These are phyloP conservation scores for Muscina levida DNA, from an alignment of 2,888 invertebrate species.

Conservation along the genomic window DNA sequence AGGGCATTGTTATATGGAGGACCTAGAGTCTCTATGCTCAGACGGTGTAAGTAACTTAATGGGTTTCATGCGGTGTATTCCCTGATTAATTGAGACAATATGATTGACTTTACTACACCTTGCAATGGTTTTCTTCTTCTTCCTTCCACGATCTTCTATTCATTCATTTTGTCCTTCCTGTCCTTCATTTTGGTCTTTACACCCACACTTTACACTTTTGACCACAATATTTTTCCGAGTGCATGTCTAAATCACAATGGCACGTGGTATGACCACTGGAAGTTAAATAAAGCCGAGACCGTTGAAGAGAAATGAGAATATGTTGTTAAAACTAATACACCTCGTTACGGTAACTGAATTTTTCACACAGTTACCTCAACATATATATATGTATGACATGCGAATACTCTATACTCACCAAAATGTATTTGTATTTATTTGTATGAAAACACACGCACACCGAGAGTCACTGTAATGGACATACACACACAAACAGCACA, in stretches of 20 bases:
- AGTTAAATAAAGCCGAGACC: background rate
- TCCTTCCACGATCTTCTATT: too few species aligned
- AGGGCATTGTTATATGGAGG: too few species aligned
- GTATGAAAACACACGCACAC: background rate
- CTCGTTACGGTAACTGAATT: conserved; percentile 54
- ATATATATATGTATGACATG: background rate
- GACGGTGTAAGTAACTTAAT: too few species aligned
- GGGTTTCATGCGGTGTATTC: too few species aligned
- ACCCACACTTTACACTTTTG: too few species aligned
- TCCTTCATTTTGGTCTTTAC: too few species aligned
- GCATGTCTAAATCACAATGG: conserved; percentile 9
- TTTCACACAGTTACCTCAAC: conserved; percentile 17
- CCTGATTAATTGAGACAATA: too few species aligned
- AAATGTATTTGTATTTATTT: conserved; percentile 11
- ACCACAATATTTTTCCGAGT: conserved; percentile 10
- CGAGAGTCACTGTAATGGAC: too few species aligned
- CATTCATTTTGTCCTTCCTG: too few species aligned
- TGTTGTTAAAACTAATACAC: conserved; percentile 49
- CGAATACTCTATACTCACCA: background rate
- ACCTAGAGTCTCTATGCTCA: too few species aligned
- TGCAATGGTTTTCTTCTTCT: too few species aligned
- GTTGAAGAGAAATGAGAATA: conserved; percentile 10
- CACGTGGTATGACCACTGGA: conserved; percentile 45
- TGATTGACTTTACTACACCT: too few species aligned
- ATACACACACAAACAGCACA: background rate